Conservation (phyloP, 2,797 vertebrate genomes). For the Esox masquinongy region DNA sequence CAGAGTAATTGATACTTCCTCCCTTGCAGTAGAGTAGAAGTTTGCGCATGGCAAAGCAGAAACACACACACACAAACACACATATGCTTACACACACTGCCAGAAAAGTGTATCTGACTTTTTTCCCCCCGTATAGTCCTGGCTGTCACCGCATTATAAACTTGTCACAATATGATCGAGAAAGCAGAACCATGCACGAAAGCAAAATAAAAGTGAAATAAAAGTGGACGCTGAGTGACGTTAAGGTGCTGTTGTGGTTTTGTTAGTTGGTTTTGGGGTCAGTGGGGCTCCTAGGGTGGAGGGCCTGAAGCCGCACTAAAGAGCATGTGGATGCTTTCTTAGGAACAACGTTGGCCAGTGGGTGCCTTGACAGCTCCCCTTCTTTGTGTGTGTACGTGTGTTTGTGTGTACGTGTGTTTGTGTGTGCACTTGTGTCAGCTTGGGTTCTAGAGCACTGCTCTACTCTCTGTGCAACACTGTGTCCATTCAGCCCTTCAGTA, state of each 20-base stretch:
- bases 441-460: not conserved
- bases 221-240: not conserved
- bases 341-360: too few species aligned
- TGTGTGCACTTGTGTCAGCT: not conserved
- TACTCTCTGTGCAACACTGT: not conserved
- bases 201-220: not conserved
- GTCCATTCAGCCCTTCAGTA: slow-evolving; percentile 12
- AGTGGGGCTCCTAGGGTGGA: not conserved
- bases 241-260: not conserved
- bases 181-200: slow-evolving; percentile 5
- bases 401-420: not conserved
- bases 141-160: slow-evolving; percentile 10
- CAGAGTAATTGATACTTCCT: slow-evolving; percentile 13
- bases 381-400: not conserved
- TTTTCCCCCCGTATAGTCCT: not conserved
- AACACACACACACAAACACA: too few species aligned
- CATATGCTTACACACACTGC: too few species aligned
- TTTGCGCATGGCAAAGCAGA: not conserved
- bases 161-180: slow-evolving; percentile 25
- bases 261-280: slow-evolving; percentile 12
- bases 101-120: too few species aligned
- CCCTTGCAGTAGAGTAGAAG: not conserved
- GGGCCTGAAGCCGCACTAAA: too few species aligned
- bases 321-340: too few species aligned
- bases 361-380: too few species aligned